Conservation (phyloP, 2,888 invertebrate genomes). For the Lithophane semibrunnea region DNA sequence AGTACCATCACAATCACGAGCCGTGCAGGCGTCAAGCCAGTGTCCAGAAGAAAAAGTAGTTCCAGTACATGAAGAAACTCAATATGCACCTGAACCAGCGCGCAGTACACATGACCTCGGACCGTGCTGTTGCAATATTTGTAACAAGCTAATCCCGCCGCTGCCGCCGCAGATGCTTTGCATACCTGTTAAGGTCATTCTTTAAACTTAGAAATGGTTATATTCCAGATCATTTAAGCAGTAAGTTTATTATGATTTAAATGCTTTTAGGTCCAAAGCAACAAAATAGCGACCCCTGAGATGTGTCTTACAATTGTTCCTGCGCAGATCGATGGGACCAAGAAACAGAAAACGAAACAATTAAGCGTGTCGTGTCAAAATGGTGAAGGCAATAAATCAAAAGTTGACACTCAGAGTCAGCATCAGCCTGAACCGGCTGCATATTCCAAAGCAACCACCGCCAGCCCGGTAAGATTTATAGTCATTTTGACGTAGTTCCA, state of each 20-base stretch:
- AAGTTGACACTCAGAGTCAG: constrained; percentile 25
- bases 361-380: constrained; percentile 57
- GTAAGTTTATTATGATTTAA: background rate
- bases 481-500: background rate
- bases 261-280: constrained; percentile 33
- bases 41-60: constrained; percentile 55
- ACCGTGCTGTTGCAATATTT: constrained; percentile 31
- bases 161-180: background rate
- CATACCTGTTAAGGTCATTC: constrained; percentile 30
- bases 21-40: constrained; percentile 58
- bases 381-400: constrained; percentile 45
- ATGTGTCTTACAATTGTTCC: constrained; percentile 1
- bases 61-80: constrained; percentile 45
- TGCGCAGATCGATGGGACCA: background rate
- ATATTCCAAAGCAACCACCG: constrained; percentile 4
- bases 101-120: background rate
- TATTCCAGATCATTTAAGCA: background rate
- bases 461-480: constrained; percentile 31
- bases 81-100: constrained; percentile 25
- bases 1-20: constrained; percentile 39
- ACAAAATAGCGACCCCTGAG: constrained; percentile 16
- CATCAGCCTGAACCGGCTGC: constrained; percentile 13
- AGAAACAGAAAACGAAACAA: constrained; percentile 21
- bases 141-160: background rate
- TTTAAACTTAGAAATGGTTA: background rate